phyloP scores from a whole-genome alignment of 2,113 vertebrate species.

The Deroptyus accipitrinus region DNA sequence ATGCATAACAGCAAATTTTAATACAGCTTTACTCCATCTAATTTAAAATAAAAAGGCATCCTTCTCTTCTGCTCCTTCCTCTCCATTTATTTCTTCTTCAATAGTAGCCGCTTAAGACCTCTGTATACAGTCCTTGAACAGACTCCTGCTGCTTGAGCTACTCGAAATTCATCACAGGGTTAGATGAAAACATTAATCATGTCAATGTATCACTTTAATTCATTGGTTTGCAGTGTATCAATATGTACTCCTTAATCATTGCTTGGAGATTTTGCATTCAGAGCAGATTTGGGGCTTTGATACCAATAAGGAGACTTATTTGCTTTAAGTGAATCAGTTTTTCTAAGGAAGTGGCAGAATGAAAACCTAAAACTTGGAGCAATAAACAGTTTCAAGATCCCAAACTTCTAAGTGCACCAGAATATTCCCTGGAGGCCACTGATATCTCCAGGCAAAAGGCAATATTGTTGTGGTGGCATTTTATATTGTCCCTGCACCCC shows the following conservation, averaged over 20 bases:
- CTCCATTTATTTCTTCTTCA: not conserved
- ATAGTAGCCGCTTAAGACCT: not conserved
- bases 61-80: not conserved
- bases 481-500: not conserved
- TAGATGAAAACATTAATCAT: not conserved
- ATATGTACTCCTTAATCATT: not conserved
- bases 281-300: not conserved
- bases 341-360: not conserved
- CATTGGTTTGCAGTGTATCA: not conserved
- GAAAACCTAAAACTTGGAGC: not conserved
- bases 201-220: not conserved
- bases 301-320: not conserved
- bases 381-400: not conserved
- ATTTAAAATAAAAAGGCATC: not conserved
- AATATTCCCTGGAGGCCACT: not conserved
- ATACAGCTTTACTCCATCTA: not conserved
- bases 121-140: not conserved
- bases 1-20: not conserved
- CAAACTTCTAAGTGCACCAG: not conserved
- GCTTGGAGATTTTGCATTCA: not conserved
- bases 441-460: not conserved
- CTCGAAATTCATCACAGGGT: not conserved
- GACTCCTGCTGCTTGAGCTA: not conserved
- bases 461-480: not conserved
- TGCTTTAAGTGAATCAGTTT: not conserved